Evolutionary conservation across 2,888 invertebrate species (phyloP).

Genomic region (Colletes collaris): DNA sequence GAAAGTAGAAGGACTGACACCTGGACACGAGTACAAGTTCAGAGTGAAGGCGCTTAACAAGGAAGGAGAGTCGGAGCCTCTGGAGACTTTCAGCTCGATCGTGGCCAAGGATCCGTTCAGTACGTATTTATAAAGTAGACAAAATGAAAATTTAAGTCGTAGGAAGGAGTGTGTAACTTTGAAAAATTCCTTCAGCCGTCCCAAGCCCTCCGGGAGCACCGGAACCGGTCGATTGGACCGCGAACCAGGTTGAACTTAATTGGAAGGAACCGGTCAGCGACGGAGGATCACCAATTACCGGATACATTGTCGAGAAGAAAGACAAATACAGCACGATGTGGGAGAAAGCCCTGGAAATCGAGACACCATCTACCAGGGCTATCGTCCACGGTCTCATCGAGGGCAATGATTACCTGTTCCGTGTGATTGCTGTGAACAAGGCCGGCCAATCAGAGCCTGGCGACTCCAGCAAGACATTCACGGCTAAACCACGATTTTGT

Average conservation of each 20-base stretch:
- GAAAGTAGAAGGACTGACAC: constrained; percentile 94
- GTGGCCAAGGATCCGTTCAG: constrained; percentile 98
- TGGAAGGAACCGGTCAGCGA: constrained; percentile 95
- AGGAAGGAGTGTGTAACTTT: not conserved
- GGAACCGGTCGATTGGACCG: constrained; percentile 95
- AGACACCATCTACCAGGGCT: constrained; percentile 89
- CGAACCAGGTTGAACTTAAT: constrained; percentile 94
- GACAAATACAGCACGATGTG: constrained; percentile 96
- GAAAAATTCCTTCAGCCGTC: constrained; percentile 85
- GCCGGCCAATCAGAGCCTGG: constrained; percentile 97
- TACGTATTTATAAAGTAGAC: constrained; percentile 84
- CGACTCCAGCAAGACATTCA: constrained; percentile 92
- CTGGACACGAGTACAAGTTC: constrained; percentile 98
- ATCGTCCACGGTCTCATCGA: constrained; percentile 95
- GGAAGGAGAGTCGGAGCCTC: constrained; percentile 97
- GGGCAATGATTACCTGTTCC: constrained; percentile 98
- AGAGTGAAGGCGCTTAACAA: constrained; percentile 96
- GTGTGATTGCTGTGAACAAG: constrained; percentile 97
- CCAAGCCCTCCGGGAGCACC: constrained; percentile 96
- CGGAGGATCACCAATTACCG: constrained; percentile 97
- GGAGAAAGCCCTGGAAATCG: constrained; percentile 95
- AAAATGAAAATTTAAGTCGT: not conserved
- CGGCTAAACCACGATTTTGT: constrained; percentile 93
- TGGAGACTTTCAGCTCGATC: constrained; percentile 95
- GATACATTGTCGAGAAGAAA: constrained; percentile 96